A percentile compares a stretch with the other conserved stretches of the same genome.
Conservation (phyloP, 2,797 vertebrate species). For the Silurus aristotelis region DNA sequence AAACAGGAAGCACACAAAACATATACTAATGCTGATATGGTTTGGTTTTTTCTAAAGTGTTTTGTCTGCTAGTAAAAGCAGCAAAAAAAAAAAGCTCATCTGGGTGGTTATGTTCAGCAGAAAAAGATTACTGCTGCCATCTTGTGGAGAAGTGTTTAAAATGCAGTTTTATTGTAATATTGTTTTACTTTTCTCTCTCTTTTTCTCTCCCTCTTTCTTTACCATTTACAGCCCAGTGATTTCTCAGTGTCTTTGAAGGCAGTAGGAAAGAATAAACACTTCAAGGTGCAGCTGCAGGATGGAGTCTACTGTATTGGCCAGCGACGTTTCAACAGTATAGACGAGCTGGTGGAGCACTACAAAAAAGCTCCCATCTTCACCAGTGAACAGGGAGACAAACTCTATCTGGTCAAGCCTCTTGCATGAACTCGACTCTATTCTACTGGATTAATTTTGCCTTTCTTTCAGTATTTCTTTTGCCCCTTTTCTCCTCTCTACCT, state of each 20-base stretch:
- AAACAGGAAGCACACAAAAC: slow-evolving; percentile 19
- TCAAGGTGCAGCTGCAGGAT: slow-evolving; percentile 93
- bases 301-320: slow-evolving; percentile 95
- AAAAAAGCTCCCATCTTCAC: slow-evolving; percentile 99
- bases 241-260: slow-evolving; percentile 98
- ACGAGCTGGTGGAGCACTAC: slow-evolving; percentile 98
- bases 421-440: slow-evolving; percentile 66
- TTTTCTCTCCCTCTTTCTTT: slow-evolving; percentile 73
- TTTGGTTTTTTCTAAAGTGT: neutral
- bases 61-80: neutral
- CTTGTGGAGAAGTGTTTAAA: slow-evolving; percentile 29
- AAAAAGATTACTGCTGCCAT: slow-evolving; percentile 37
- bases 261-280: slow-evolving; percentile 96
- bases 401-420: slow-evolving; percentile 83
- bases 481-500: slow-evolving; percentile 32
- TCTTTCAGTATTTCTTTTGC: slow-evolving; percentile 32
- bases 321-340: slow-evolving; percentile 91
- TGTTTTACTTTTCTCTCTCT: neutral
- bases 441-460: slow-evolving; percentile 43
- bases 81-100: neutral
- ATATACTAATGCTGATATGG: neutral
- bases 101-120: neutral
- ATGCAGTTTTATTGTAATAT: slow-evolving; percentile 20
- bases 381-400: slow-evolving; percentile 95
- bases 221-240: slow-evolving; percentile 86